A percentile compares a stretch with the other conserved stretches of the same genome.
Evolutionary conservation across 2,888 invertebrate species (phyloP).

Genomic region (Rotaria sp.): DNA sequence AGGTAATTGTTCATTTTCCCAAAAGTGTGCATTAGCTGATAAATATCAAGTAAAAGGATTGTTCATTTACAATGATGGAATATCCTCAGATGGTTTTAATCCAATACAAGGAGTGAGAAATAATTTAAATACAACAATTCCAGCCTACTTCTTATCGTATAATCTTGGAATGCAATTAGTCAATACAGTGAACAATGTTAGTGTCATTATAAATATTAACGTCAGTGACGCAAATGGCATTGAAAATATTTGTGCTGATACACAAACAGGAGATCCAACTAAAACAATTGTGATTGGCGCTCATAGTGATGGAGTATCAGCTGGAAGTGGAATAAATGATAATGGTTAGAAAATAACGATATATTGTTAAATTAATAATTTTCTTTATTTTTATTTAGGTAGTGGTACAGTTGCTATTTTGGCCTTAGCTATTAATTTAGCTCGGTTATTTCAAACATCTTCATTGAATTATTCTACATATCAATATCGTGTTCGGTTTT

Average conservation of each 20-base stretch:
- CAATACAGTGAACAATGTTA: neutral
- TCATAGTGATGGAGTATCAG: conserved; percentile 12
- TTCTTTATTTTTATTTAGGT: neutral
- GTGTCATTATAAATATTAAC: neutral
- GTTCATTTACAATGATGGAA: neutral
- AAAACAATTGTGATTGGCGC: neutral
- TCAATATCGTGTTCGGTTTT: conserved; percentile 4
- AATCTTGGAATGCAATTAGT: neutral
- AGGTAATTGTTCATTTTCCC: neutral
- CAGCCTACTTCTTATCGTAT: neutral
- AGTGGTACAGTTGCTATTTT: neutral
- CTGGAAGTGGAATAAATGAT: neutral
- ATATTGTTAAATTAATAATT: neutral
- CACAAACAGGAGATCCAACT: neutral
- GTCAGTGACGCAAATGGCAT: neutral
- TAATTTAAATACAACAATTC: neutral
- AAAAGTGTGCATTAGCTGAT: neutral
- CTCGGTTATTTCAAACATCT: neutral
- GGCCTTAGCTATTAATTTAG: neutral
- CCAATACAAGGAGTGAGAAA: neutral
- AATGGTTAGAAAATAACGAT: neutral
- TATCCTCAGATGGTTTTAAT: neutral
- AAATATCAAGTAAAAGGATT: neutral
- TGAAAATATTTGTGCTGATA: conserved; percentile 5
- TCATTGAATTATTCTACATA: neutral